Evolutionary conservation across 2,113 vertebrate genomes (phyloP).

Genomic region (Vidua chalybeata): DNA sequence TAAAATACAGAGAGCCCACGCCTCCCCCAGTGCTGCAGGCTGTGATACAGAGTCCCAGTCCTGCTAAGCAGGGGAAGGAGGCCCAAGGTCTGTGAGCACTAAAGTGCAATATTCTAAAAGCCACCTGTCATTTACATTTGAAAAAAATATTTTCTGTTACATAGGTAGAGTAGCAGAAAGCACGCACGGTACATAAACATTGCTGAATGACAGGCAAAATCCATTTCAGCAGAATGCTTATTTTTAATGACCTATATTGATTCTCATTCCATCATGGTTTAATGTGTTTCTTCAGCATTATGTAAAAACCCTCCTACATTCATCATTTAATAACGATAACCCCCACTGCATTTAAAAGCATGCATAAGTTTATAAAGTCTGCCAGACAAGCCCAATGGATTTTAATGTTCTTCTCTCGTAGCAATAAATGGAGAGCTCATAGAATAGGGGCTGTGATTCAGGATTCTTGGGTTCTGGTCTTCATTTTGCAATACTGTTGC

Average conservation of each 20-base stretch:
- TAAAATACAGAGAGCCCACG: background rate
- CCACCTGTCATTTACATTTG: background rate
- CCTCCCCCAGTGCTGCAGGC: background rate
- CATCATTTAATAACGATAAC: background rate
- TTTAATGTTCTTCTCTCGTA: background rate
- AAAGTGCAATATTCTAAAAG: background rate
- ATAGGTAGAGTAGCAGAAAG: background rate
- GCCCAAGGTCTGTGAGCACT: background rate
- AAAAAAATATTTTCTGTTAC: background rate
- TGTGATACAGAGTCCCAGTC: background rate
- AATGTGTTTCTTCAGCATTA: background rate
- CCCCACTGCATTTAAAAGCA: background rate
- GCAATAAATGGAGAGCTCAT: background rate
- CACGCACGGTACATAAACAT: background rate
- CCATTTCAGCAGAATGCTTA: background rate
- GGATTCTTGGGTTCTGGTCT: slow-evolving; percentile 24
- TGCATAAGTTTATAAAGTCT: background rate
- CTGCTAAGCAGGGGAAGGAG: background rate
- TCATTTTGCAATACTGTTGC: background rate
- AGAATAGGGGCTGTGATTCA: background rate
- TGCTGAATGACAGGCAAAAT: background rate
- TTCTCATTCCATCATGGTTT: background rate
- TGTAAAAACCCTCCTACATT: background rate
- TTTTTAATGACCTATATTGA: background rate
- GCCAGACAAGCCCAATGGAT: background rate